Base-by-base conservation (phyloP, 2,888 invertebrate species). In the Sinopyrophorus schimmeli region DNA sequence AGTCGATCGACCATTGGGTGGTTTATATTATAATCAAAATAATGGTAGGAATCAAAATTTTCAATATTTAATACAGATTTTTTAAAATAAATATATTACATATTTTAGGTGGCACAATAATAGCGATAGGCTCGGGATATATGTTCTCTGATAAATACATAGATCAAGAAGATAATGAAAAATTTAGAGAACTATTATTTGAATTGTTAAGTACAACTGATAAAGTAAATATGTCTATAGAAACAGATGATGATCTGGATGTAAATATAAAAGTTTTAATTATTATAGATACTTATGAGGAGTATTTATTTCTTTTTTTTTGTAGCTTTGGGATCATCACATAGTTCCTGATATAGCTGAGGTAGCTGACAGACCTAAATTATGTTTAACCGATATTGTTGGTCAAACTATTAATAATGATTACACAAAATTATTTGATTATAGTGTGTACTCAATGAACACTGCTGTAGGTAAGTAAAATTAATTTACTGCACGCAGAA, bases 221-320 rank as follows among this genome's bases (percentile, higher is more conserved):
- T 39, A 57, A 57, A 17, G 55, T 68, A 5, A 62, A 81, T 47
- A 87, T 90, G 61, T 82, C 83, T 14, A 84, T 92, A 15, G 95
- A 96, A 71, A 87, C 92, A 21, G 94, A 96, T 61, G 93, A 95
- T 60, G 94, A 98, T 69, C 89, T 93, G 17, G 98, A 99, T 77
- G 91, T 95, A 70, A 76, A 76, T 63, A 37, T 11, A 12, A 15
- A 16, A 6, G n/a, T 21, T 18, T 37, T 15, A 12, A 5, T 12
- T 10, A 10, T 34, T 16, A 18, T 16, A 11, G 3, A 20, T 10
- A 21, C 18, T 32, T 34, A 11, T 3, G 20, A 3, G 14, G 5
- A 18, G 27, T 40, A 12, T 39, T 30, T 38, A 38, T 27, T 37
- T 20, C 21, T 24, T 26, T n/a, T 21, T 40, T 39, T 50, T 51